phyloP scores from a whole-genome alignment of 2,797 vertebrate species.

The Anolis apletophallus region DNA sequence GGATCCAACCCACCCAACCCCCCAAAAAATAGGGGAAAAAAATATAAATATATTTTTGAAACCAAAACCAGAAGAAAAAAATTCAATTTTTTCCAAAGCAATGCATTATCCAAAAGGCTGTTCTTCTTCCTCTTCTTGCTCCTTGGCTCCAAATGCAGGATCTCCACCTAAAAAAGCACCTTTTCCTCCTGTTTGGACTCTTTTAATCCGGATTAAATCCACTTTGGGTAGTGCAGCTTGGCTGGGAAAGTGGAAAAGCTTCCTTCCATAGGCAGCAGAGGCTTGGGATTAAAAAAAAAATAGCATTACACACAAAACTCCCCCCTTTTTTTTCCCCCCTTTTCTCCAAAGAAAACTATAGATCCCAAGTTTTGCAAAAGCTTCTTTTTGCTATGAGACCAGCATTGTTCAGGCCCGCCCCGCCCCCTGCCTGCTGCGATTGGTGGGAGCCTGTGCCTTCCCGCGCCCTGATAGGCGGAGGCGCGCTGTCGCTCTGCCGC shows the following conservation, averaged over 20 bases:
- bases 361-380: slow-evolving; percentile 21
- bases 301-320: slow-evolving; percentile 77
- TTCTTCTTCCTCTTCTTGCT: slow-evolving; percentile 65
- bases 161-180: slow-evolving; percentile 75
- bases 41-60: too few relatives aligned
- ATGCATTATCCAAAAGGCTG: neutral
- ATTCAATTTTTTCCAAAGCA: too few relatives aligned
- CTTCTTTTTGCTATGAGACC: slow-evolving; percentile 89
- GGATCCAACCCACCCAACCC: too few relatives aligned
- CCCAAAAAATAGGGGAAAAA: too few relatives aligned
- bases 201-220: slow-evolving; percentile 74
- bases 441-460: slow-evolving; percentile 29
- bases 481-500: slow-evolving; percentile 76
- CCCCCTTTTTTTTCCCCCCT: slow-evolving; percentile 72
- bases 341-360: slow-evolving; percentile 75
- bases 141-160: neutral
- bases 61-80: too few relatives aligned
- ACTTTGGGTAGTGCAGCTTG: slow-evolving; percentile 66
- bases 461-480: slow-evolving; percentile 75
- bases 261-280: slow-evolving; percentile 90
- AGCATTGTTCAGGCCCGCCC: slow-evolving; percentile 88
- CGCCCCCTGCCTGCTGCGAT: slow-evolving; percentile 74
- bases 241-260: slow-evolving; percentile 80
- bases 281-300: slow-evolving; percentile 80
- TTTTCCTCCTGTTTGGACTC: too few relatives aligned